Evolutionary conservation across 1,140 invertebrate species (phyloP), one percentile per base, ranked within the genome.

Genomic region (Drosophila truncata): DNA sequence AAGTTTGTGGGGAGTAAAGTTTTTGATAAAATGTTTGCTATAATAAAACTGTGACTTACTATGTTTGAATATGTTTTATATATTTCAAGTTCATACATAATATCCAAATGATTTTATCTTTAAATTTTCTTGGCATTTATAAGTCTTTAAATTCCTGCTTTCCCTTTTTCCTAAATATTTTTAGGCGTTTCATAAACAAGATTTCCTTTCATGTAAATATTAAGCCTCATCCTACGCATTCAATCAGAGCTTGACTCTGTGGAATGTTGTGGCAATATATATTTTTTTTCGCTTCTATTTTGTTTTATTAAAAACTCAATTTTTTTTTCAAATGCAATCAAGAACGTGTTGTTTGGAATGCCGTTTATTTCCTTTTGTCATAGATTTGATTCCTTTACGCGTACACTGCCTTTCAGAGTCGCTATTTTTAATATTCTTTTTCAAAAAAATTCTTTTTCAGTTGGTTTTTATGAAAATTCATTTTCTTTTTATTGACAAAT

Each of bases 321-420:
- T 50, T 50, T 79, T 79, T 75, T 72, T 70, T 33, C 14, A 44
- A 63, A 74, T 49, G 80, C 84, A 88, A 84, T 87, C 80, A 87
- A 74, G 67, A 35, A 29, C 44, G 52, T 60, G 72, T 73, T 73
- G 46, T 66, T 37, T 44, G 46, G 23, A 25, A 35, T 29, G 29
- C 20, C 42, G 33, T 60, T 59, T 49, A 29, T 54, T 74, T 74
- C 59, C 70, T 73, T 62, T 80, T 54, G 46, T 55, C 66, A 52
- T 62, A 62, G 78, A 87, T 77, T 86, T 73, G 44, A 75, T 75
- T 75, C 41, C 18, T 59, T 64, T 69, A 37, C 23, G 18, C 20
- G 4, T 69, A 57, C 42, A 37, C 46, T 78, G 74, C 54, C 80
- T 63, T 55, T 73, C 47, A 54, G 49, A 46, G 47, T 20, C 54